Conservation (phyloP, 2,888 invertebrate genomes). For the Girardia tigrina region DNA sequence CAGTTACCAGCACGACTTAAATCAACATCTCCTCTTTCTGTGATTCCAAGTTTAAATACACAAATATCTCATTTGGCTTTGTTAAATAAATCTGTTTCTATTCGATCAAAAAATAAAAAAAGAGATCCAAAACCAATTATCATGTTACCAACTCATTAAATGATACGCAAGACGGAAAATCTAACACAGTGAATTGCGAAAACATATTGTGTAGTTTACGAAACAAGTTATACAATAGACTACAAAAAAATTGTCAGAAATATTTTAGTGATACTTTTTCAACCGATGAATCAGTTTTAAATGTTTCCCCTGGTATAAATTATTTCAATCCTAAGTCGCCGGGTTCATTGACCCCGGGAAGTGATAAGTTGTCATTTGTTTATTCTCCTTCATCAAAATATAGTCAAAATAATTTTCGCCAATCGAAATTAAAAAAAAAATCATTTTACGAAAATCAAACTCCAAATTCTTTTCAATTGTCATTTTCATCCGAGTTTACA, state of each 20-base stretch:
- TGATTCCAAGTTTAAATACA: background rate
- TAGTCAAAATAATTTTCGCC: background rate
- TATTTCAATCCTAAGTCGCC: slow-evolving; percentile 1
- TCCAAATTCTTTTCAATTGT: slow-evolving; percentile 5
- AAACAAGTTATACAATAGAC: background rate
- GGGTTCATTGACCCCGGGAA: background rate
- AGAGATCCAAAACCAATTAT: background rate
- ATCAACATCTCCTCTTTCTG: background rate
- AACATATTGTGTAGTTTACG: background rate
- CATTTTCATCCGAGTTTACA: slow-evolving; percentile 1
- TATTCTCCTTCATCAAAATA: background rate
- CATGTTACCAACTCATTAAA: background rate
- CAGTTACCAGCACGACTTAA: background rate
- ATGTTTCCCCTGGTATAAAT: background rate
- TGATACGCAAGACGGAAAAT: background rate
- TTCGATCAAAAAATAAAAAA: background rate
- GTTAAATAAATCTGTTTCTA: slow-evolving; percentile 6
- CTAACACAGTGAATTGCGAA: background rate
- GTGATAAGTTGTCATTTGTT: background rate
- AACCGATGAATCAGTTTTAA: background rate
- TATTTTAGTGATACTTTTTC: background rate
- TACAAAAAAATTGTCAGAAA: background rate
- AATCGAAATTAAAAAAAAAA: background rate
- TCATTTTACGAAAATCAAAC: slow-evolving; percentile 11
- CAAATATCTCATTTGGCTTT: background rate